phyloP scores from a whole-genome alignment of 2,888 invertebrate genomes.

The Drosophila tanythrix region DNA sequence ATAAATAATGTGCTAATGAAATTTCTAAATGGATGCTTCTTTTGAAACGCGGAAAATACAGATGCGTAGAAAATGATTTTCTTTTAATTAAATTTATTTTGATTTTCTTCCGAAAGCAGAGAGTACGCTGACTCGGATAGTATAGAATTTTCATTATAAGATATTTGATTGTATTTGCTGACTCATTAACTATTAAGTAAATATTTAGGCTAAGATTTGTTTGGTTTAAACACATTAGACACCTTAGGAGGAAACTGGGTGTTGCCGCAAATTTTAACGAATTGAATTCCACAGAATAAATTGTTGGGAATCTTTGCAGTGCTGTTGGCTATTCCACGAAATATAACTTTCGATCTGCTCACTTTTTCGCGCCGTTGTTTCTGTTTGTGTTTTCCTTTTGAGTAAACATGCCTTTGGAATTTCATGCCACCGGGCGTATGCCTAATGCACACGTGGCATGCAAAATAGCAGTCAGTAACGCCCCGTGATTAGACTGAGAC shows the following conservation, averaged over 20 bases:
- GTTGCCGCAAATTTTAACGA: constrained; percentile 25
- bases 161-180: not conserved
- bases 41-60: not conserved
- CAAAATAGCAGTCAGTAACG: constrained; percentile 75
- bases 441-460: constrained; percentile 70
- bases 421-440: constrained; percentile 52
- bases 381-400: constrained; percentile 7
- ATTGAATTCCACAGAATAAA: constrained; percentile 27
- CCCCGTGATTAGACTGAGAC: constrained; percentile 72
- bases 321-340: constrained; percentile 21
- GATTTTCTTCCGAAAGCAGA: not conserved
- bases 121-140: not conserved
- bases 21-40: not conserved
- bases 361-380: constrained; percentile 28
- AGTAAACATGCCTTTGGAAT: constrained; percentile 60
- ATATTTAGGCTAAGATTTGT: constrained; percentile 21
- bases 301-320: constrained; percentile 37
- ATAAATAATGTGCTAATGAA: not conserved
- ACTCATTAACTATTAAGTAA: not conserved
- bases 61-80: not conserved
- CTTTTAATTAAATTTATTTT: not conserved
- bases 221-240: constrained; percentile 13
- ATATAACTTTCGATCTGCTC: constrained; percentile 34
- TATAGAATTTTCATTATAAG: not conserved
- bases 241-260: constrained; percentile 34